These are phyloP conservation scores for Peromyscus polionotus DNA, from an alignment of 2,113 vertebrate species.

Conservation along the genomic window DNA sequence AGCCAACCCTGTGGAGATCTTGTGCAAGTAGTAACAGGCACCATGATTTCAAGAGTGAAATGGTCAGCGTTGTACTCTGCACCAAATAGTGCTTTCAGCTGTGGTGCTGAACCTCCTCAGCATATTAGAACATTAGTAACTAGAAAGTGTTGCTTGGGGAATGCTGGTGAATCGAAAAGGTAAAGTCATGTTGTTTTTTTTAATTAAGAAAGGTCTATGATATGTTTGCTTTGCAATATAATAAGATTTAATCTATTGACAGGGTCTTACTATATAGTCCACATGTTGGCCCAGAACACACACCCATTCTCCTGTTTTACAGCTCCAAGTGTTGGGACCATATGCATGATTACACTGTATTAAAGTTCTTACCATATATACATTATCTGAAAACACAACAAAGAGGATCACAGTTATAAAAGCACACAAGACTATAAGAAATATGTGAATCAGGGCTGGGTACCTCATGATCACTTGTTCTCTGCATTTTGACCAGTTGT, in stretches of 20 bases:
- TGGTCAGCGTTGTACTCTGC: not conserved
- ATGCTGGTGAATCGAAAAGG: not conserved
- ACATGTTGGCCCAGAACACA: not conserved
- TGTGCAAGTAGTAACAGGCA: not conserved
- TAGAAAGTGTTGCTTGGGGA: conserved; percentile 15
- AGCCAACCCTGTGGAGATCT: not conserved
- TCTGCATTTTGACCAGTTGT: not conserved
- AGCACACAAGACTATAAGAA: not conserved
- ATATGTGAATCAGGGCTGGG: not conserved
- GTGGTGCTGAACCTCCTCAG: not conserved
- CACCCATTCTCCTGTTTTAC: not conserved
- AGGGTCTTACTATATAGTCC: not conserved
- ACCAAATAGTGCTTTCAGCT: not conserved
- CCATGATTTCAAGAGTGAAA: not conserved
- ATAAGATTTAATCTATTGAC: not conserved
- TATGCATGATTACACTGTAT: no score
- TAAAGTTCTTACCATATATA: not conserved
- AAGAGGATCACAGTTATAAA: not conserved
- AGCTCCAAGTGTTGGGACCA: not conserved
- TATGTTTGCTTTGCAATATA: not conserved
- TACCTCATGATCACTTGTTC: no score
- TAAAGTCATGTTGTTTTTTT: not conserved
- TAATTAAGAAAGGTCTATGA: not conserved
- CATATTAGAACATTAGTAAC: not conserved
- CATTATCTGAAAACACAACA: not conserved